Base-by-base conservation (phyloP, 2,888 invertebrate genomes). In the Lottia scabra region DNA sequence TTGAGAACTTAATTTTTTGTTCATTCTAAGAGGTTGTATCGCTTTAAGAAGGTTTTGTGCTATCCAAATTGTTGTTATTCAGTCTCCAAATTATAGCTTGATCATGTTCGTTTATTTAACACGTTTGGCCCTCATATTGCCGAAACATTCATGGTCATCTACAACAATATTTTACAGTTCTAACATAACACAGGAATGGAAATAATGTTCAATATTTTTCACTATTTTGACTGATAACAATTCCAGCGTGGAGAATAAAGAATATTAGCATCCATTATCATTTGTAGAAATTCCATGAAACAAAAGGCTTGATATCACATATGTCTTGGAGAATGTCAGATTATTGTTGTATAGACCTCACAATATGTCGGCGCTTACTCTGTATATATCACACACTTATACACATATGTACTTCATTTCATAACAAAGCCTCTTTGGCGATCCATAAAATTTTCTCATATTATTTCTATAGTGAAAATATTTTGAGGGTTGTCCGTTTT, bases 401-500 rank as follows among this genome's bases (percentile, higher is more conserved):
- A 62, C 65, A 56, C 70, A 70, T 64, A 64, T 70, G 70, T 30
- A 19, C 46, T 46, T 56, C 43, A 70, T 70, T 70, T 66, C 46
- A 70, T 66, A 70, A 70, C 70, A 70, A 70, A 70, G 70, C 70
- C 65, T 64, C 48, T 70, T 65, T 43, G 46, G 70, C 70, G 70
- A 65, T 65, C 70, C 70, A 66, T 23, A 44, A 56, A 65, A 27
- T 66, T 62, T 70, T 45, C 70, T 45, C 48, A 46, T 70, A 65
- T 56, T 56, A 19, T 19, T 56, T 56, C 66, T n/a, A n/a, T 26
- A 19, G 66, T 48, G 46, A 63, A 64, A 30, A 46, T 46, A 65
- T 65, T 46, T 70, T 64, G 44, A 65, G 70, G 62, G 56, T 56
- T 66, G 66, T 66, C 65, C 62, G 27, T 19, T 26, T 38, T 48